Percentiles rank a stretch among this genome's conserved stretches.
These are phyloP conservation scores for Acanthoscelides obtectus DNA, from an alignment of 2,888 invertebrate genomes.

Conservation along the genomic window DNA sequence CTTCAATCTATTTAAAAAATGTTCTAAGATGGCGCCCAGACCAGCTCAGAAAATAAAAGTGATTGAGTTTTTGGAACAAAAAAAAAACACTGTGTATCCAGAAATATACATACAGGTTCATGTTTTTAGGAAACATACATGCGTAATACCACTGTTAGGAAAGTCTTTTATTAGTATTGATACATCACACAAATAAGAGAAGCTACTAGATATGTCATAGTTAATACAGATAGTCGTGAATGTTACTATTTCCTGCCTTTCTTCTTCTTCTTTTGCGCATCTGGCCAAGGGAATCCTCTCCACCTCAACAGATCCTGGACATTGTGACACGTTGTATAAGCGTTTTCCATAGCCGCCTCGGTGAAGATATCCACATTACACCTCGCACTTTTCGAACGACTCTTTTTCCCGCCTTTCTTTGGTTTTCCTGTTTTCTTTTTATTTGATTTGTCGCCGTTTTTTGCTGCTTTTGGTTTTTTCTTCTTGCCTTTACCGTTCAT, in stretches of 20 bases:
- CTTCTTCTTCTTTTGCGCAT: conserved; percentile 82
- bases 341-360: conserved; percentile 89
- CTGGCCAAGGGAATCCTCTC: conserved; percentile 87
- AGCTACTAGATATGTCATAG: too few species aligned
- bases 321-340: conserved; percentile 90
- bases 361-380: conserved; percentile 82
- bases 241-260: conserved; percentile 59
- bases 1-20: too few species aligned
- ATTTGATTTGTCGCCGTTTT: conserved; percentile 25
- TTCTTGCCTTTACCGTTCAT: conserved; percentile 30
- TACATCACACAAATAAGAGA: too few species aligned
- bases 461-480: conserved; percentile 27
- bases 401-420: conserved; percentile 29
- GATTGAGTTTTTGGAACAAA: too few species aligned
- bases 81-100: too few species aligned
- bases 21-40: too few species aligned
- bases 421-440: conserved; percentile 25
- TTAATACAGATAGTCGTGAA: too few species aligned
- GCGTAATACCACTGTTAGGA: too few species aligned
- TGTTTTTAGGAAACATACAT: too few species aligned
- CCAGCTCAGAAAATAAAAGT: too few species aligned
- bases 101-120: too few species aligned
- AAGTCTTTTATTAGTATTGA: too few species aligned
- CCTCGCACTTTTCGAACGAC: conserved; percentile 49
- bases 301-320: conserved; percentile 82